These are phyloP conservation scores for Drosophila robusta DNA, from an alignment of 2,888 invertebrate genomes.

Conservation along the genomic window DNA sequence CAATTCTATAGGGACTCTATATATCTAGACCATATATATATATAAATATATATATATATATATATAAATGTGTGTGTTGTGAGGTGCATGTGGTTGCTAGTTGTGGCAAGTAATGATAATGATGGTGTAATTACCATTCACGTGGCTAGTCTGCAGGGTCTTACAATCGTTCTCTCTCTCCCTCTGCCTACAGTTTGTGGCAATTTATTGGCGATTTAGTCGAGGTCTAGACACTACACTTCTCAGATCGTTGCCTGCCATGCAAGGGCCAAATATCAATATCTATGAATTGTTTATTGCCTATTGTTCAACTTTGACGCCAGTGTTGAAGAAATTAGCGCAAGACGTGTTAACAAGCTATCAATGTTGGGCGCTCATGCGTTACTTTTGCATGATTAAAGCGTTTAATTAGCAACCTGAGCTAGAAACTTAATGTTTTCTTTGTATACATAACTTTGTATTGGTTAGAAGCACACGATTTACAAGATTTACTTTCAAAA, in stretches of 20 bases:
- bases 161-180: too few species aligned
- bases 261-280: slow-evolving; percentile 20
- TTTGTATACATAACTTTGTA: too few species aligned
- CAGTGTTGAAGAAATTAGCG: slow-evolving; percentile 15
- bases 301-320: slow-evolving; percentile 7
- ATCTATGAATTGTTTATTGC: slow-evolving; percentile 43
- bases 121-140: slow-evolving; percentile 39
- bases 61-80: background rate
- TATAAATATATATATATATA: background rate
- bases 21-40: background rate
- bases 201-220: background rate
- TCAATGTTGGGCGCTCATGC: slow-evolving; percentile 5
- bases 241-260: slow-evolving; percentile 4
- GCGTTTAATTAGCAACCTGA: background rate
- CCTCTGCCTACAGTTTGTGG: background rate
- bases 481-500: too few species aligned
- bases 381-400: background rate
- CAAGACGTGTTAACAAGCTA: slow-evolving; percentile 16
- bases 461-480: too few species aligned
- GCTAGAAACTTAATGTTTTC: too few species aligned
- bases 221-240: slow-evolving; percentile 11
- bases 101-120: slow-evolving; percentile 34
- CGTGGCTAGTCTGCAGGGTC: slow-evolving; percentile 6
- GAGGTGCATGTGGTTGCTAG: slow-evolving; percentile 5
- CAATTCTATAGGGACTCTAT: slow-evolving; percentile 13